Conservation (phyloP, 2,888 invertebrate species). For the Drosophila diplacantha region DNA sequence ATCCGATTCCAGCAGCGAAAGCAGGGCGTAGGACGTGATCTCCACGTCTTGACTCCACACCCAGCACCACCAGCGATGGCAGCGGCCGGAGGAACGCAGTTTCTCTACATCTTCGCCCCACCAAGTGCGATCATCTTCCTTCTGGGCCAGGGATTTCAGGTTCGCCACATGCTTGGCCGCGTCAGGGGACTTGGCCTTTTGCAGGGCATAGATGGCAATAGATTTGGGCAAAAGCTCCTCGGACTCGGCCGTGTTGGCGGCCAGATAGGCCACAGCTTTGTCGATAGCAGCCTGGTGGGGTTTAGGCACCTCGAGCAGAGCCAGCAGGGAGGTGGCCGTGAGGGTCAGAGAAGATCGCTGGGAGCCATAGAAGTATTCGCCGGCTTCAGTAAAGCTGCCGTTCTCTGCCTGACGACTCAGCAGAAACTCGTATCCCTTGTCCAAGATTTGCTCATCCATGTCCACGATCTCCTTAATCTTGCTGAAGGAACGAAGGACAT, state of each 20-base stretch:
- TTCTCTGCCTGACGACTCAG: conserved; percentile 83
- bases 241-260: conserved; percentile 82
- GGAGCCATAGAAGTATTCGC: conserved; percentile 84
- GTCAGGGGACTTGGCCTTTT: conserved; percentile 84
- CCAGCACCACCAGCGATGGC: conserved; percentile 78
- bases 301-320: conserved; percentile 83
- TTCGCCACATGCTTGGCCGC: conserved; percentile 78
- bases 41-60: conserved; percentile 71
- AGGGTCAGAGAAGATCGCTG: conserved; percentile 83
- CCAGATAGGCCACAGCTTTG: conserved; percentile 87
- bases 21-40: conserved; percentile 68
- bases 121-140: conserved; percentile 84
- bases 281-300: conserved; percentile 81
- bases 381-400: conserved; percentile 88
- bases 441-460: conserved; percentile 83
- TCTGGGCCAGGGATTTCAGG: conserved; percentile 80
- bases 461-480: conserved; percentile 84
- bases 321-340: conserved; percentile 86
- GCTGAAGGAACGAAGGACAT: conserved; percentile 86
- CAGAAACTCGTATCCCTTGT: conserved; percentile 84
- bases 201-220: conserved; percentile 86
- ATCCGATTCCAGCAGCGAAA: conserved; percentile 69
- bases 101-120: conserved; percentile 84
- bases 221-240: conserved; percentile 86
- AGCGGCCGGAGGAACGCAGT: conserved; percentile 58